Evolutionary conservation across 2,888 invertebrate genomes (phyloP).

Genomic region (Fragum whitleyi): DNA sequence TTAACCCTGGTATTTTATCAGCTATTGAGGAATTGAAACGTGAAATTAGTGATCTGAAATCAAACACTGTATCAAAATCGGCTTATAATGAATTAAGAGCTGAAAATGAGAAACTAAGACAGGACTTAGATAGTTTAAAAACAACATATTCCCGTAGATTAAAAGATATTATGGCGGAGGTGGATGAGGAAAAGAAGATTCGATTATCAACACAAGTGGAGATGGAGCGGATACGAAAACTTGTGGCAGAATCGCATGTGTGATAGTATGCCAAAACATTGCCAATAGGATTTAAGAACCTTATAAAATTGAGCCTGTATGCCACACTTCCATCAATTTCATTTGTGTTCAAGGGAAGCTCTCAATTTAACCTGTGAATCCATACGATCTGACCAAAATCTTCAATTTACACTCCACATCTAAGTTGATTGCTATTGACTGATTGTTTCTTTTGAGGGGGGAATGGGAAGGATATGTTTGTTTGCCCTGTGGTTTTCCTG

Average conservation of each 20-base stretch:
- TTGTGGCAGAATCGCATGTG: constrained; percentile 78
- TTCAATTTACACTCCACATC: too few species aligned
- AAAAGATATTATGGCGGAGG: constrained; percentile 81
- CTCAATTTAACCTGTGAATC: too few species aligned
- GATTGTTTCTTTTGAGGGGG: too few species aligned
- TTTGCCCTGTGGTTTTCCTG: too few species aligned
- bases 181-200: constrained; percentile 85
- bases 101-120: constrained; percentile 79
- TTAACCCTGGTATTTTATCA: constrained; percentile 44
- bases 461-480: too few species aligned
- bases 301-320: too few species aligned
- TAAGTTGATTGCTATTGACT: too few species aligned
- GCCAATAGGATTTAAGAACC: neutral
- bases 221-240: constrained; percentile 84
- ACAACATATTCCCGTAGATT: constrained; percentile 75
- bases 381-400: too few species aligned
- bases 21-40: constrained; percentile 76
- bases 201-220: constrained; percentile 85
- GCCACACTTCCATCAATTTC: too few species aligned
- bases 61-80: constrained; percentile 87
- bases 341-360: too few species aligned
- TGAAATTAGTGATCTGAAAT: constrained; percentile 74
- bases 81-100: constrained; percentile 92
- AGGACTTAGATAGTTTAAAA: constrained; percentile 76
- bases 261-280: constrained; percentile 44